These are phyloP conservation scores for Megamerina dolium DNA, from an alignment of 2,888 invertebrate genomes.

Conservation along the genomic window DNA sequence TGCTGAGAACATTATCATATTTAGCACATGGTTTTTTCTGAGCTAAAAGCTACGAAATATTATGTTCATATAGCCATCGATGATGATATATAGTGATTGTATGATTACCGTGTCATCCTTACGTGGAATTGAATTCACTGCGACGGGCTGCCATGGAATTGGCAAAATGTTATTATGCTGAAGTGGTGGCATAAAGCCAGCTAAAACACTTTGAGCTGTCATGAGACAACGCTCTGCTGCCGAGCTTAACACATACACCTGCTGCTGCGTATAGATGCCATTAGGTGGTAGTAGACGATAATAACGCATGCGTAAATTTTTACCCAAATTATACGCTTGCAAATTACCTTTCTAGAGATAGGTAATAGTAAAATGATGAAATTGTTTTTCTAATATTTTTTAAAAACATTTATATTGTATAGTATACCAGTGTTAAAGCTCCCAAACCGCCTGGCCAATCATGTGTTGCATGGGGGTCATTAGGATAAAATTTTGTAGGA, in stretches of 20 bases:
- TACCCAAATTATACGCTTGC: slow-evolving; percentile 69
- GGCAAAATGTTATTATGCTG: slow-evolving; percentile 42
- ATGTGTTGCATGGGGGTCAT: slow-evolving; percentile 70
- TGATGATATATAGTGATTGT: no score
- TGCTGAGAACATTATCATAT: slow-evolving; percentile 52
- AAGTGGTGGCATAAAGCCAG: slow-evolving; percentile 58
- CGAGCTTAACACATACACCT: slow-evolving; percentile 64
- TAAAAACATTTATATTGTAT: neutral
- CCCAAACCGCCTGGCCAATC: slow-evolving; percentile 80
- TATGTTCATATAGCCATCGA: neutral
- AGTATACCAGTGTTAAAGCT: slow-evolving; percentile 57
- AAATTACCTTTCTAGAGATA: slow-evolving; percentile 62
- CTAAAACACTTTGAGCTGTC: slow-evolving; percentile 72
- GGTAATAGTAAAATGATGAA: neutral
- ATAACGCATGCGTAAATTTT: slow-evolving; percentile 65
- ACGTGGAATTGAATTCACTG: slow-evolving; percentile 70
- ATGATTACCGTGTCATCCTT: slow-evolving; percentile 64
- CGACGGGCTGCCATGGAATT: slow-evolving; percentile 80
- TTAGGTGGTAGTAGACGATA: slow-evolving; percentile 59
- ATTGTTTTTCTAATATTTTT: neutral
- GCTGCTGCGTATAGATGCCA: slow-evolving; percentile 55
- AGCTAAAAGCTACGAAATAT: slow-evolving; percentile 38
- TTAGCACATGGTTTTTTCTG: slow-evolving; percentile 54
- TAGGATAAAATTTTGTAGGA: slow-evolving; percentile 69
- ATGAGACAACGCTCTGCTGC: slow-evolving; percentile 73